These are phyloP conservation scores for Podarcis cretensis DNA, from an alignment of 2,113 vertebrate species.

Conservation along the genomic window DNA sequence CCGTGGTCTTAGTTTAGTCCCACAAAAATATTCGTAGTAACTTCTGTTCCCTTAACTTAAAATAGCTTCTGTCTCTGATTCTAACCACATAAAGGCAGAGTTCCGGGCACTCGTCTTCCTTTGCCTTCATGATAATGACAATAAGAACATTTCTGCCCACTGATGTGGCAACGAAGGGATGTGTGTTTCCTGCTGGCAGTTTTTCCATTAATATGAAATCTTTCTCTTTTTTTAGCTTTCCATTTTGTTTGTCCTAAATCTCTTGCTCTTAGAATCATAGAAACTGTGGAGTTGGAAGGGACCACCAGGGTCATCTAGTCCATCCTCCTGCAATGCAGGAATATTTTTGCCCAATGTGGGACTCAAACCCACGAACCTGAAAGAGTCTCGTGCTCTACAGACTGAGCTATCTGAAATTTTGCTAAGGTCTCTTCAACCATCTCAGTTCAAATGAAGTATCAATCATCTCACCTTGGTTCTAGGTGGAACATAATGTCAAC, in stretches of 20 bases:
- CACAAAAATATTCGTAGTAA: background rate
- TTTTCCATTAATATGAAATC: conserved; percentile 10
- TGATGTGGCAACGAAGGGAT: conserved; percentile 15
- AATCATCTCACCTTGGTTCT: background rate
- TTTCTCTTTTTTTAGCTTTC: background rate
- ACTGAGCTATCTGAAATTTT: background rate
- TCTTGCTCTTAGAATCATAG: background rate
- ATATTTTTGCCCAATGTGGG: too few species aligned
- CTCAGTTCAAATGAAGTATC: background rate
- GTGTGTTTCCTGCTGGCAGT: conserved; percentile 30
- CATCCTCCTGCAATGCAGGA: too few species aligned
- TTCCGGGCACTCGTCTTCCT: background rate
- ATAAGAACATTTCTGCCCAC: conserved; percentile 7
- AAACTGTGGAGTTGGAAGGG: too few species aligned
- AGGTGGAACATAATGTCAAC: background rate
- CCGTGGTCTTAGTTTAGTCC: background rate
- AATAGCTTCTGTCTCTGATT: background rate
- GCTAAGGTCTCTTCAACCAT: background rate
- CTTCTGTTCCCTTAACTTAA: conserved; percentile 24
- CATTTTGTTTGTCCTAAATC: background rate
- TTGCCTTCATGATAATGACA: background rate
- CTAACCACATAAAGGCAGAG: background rate
- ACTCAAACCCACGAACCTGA: too few species aligned
- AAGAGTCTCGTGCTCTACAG: too few species aligned
- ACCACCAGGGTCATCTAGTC: too few species aligned